These are phyloP conservation scores for Drosophila pseudoananassae DNA, from an alignment of 1,140 invertebrate species.

Conservation along the genomic window DNA sequence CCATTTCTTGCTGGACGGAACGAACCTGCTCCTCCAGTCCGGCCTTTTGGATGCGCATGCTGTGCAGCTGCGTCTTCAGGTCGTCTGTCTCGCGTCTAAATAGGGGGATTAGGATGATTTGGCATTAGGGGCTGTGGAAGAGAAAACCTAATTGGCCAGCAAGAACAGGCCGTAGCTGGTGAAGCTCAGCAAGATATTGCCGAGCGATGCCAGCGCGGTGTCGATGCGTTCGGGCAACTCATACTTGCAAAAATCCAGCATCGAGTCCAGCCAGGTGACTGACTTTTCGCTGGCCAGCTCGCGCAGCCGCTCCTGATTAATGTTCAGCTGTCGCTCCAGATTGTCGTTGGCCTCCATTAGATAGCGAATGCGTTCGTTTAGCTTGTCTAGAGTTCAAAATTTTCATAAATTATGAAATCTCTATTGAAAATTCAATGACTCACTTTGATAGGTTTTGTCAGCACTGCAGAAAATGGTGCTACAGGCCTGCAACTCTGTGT, in stretches of 20 bases:
- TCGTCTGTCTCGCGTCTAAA: conserved; percentile 83
- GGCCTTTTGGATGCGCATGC: conserved; percentile 74
- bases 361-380: conserved; percentile 74
- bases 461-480: conserved; percentile 79
- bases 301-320: conserved; percentile 64
- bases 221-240: conserved; percentile 62
- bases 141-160: conserved; percentile 41
- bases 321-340: conserved; percentile 61
- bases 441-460: conserved; percentile 76
- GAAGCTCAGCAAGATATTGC: conserved; percentile 55
- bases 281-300: conserved; percentile 73
- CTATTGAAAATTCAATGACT: neutral
- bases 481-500: conserved; percentile 72
- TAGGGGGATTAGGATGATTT: conserved; percentile 38
- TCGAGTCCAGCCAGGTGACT: conserved; percentile 80
- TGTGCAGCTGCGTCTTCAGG: conserved; percentile 72
- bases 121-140: conserved; percentile 10
- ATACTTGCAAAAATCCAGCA: conserved; percentile 84
- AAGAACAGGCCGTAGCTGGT: conserved; percentile 57
- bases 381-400: conserved; percentile 55
- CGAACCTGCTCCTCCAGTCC: conserved; percentile 73
- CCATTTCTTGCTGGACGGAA: conserved; percentile 74
- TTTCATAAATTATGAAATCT: neutral
- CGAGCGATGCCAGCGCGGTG: conserved; percentile 44
- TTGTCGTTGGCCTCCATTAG: conserved; percentile 64